These are phyloP conservation scores for Thalpophila matura DNA, from an alignment of 2,888 invertebrate genomes.

Conservation along the genomic window DNA sequence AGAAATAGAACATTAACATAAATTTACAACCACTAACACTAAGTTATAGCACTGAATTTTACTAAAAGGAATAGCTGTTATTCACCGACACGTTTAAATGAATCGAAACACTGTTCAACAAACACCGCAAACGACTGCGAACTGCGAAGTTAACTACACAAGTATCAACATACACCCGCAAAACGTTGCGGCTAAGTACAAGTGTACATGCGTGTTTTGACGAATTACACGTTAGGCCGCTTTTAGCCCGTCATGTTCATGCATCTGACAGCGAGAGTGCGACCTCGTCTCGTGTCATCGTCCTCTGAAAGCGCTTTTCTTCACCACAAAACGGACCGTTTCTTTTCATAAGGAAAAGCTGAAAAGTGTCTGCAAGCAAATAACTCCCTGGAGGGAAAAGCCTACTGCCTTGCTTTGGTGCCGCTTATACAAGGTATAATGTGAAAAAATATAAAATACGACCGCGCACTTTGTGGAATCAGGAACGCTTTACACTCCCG, in stretches of 20 bases:
- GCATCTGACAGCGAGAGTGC: constrained; percentile 86
- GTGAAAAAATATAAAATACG: constrained; percentile 84
- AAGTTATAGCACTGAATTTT: constrained; percentile 5
- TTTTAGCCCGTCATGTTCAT: constrained; percentile 86
- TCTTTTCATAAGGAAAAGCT: constrained; percentile 91
- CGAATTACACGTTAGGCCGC: constrained; percentile 87
- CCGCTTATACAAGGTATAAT: constrained; percentile 79
- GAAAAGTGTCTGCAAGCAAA: constrained; percentile 91
- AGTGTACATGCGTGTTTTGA: constrained; percentile 79
- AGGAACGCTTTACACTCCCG: constrained; percentile 64
- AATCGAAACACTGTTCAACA: constrained; percentile 27
- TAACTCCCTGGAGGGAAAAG: constrained; percentile 89
- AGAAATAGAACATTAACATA: constrained; percentile 2
- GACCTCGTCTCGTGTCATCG: constrained; percentile 91
- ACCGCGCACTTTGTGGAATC: constrained; percentile 70
- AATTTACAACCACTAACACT: neutral
- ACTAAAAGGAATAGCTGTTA: neutral
- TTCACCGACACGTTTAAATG: constrained; percentile 1
- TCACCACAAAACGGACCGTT: constrained; percentile 90
- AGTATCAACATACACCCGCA: constrained; percentile 35
- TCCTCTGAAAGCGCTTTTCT: constrained; percentile 90
- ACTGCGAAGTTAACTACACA: too few species aligned
- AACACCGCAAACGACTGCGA: constrained; percentile 29
- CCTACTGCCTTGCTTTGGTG: constrained; percentile 89
- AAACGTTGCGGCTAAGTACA: constrained; percentile 48